A percentile compares a stretch with the other conserved stretches of the same genome.
These are phyloP conservation scores for Petaurus breviceps DNA, from an alignment of 2,113 vertebrate species.

Conservation along the genomic window DNA sequence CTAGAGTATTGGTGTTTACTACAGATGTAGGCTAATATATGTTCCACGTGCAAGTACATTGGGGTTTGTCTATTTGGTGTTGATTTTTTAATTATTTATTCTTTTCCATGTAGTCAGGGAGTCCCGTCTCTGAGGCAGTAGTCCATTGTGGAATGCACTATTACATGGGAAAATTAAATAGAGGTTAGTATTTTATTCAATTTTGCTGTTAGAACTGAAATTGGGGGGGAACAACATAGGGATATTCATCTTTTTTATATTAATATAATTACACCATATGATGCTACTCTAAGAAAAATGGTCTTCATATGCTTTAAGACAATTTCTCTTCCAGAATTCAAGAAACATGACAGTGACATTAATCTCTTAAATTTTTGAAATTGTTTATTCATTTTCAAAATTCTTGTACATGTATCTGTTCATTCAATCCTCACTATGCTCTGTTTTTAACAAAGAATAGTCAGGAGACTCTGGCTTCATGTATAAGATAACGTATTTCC, in stretches of 20 bases:
- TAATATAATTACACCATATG: not conserved
- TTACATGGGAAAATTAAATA: slow-evolving; percentile 90
- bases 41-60: slow-evolving; percentile 37
- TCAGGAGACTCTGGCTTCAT: not conserved
- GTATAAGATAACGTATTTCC: not conserved
- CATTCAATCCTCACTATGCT: slow-evolving; percentile 1
- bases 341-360: not conserved
- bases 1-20: slow-evolving; percentile 20
- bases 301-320: slow-evolving; percentile 9
- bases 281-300: slow-evolving; percentile 15
- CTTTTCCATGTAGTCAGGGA: slow-evolving; percentile 86
- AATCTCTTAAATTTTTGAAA: not conserved
- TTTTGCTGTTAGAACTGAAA: slow-evolving; percentile 46
- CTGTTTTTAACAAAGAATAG: not conserved
- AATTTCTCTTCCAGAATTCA: not conserved
- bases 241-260: not conserved
- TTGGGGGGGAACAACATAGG: slow-evolving; percentile 31
- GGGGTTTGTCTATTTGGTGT: slow-evolving; percentile 68
- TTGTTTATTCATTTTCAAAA: not conserved
- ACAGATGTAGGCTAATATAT: slow-evolving; percentile 37
- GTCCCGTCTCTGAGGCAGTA: slow-evolving; percentile 87
- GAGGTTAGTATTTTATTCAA: slow-evolving; percentile 85
- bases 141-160: slow-evolving; percentile 92
- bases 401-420: not conserved
- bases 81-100: slow-evolving; percentile 70